A percentile compares a stretch with the other conserved stretches of the same genome.
These are phyloP conservation scores for Brachionus angularis DNA, from an alignment of 1,140 invertebrate genomes.

Conservation along the genomic window DNA sequence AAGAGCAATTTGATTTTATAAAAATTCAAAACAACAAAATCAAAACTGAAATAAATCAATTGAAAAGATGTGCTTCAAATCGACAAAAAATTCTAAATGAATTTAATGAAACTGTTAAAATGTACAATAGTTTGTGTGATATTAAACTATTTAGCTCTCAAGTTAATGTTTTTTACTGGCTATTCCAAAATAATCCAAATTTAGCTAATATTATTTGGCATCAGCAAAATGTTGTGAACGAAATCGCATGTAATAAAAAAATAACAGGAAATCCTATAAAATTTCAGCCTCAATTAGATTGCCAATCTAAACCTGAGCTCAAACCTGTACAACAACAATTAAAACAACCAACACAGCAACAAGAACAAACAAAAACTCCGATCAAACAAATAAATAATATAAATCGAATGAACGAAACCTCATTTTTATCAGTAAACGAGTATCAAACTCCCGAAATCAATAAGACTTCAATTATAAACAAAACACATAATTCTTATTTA, in stretches of 20 bases:
- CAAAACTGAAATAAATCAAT: constrained; percentile 1
- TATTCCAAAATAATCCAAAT: constrained; percentile 22
- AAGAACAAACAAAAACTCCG: constrained; percentile 14
- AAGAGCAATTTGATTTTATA: constrained; percentile 19
- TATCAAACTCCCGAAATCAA: constrained; percentile 22
- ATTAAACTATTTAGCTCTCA: background rate
- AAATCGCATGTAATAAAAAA: background rate
- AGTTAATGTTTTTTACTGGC: constrained; percentile 24
- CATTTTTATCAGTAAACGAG: constrained; percentile 38
- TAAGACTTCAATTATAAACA: background rate
- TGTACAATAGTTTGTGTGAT: constrained; percentile 1
- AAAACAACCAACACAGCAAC: background rate
- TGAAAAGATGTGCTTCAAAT: background rate
- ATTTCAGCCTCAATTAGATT: too few relatives aligned
- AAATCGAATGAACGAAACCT: constrained; percentile 20
- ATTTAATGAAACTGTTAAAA: constrained; percentile 3
- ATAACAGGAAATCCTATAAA: background rate
- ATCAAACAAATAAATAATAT: constrained; percentile 5
- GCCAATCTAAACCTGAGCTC: too few relatives aligned
- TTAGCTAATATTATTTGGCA: constrained; percentile 9
- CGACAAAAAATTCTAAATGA: background rate
- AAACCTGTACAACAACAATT: too few relatives aligned
- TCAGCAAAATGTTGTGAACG: constrained; percentile 31
- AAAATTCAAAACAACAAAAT: constrained; percentile 34
- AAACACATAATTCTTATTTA: background rate